These are phyloP conservation scores for Hydropotes inermis DNA, from an alignment of 2,113 vertebrate species.

Conservation along the genomic window DNA sequence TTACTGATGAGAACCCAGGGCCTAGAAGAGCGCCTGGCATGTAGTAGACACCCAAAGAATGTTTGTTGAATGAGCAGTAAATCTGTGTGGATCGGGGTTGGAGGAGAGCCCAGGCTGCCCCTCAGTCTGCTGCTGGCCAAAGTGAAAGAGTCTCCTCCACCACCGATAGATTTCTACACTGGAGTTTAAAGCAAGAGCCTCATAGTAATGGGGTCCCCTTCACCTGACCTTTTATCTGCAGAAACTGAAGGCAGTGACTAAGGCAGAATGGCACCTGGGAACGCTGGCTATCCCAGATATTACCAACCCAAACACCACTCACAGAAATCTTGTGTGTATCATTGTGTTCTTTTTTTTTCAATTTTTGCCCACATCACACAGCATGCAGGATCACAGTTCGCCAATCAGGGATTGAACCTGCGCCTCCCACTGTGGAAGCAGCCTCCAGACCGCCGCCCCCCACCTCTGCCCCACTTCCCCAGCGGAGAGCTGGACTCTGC, in stretches of 20 bases:
- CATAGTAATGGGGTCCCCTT: background rate
- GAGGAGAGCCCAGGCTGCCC: background rate
- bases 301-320: background rate
- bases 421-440: background rate
- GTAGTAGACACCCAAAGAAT: background rate
- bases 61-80: background rate
- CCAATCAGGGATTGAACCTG: background rate
- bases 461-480: background rate
- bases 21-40: background rate
- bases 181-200: background rate
- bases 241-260: background rate
- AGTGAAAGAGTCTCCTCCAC: background rate
- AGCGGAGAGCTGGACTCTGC: background rate
- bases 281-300: background rate
- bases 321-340: background rate
- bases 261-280: background rate
- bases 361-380: background rate
- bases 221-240: background rate
- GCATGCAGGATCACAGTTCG: background rate
- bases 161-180: background rate
- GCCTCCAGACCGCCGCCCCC: background rate
- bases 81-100: background rate
- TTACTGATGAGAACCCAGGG: background rate
- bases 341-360: background rate
- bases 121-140: background rate